Conservation (phyloP, 2,797 vertebrate genomes). For the Euphonia xanthogaster region DNA sequence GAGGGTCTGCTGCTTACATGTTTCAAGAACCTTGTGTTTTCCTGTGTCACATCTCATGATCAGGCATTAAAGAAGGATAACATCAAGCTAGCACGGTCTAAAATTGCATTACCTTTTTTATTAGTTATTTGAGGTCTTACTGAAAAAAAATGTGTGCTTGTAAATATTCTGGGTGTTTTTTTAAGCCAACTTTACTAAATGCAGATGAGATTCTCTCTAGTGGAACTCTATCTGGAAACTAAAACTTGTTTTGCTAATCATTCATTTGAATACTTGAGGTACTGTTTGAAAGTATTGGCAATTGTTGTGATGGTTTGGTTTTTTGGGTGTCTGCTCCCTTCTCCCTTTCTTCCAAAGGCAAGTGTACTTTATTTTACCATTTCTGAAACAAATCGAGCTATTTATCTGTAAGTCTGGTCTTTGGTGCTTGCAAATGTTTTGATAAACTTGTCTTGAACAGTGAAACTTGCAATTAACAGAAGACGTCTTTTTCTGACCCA, state of each 20-base stretch:
- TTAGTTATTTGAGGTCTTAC: background rate
- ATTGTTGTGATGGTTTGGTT: background rate
- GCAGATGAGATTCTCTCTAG: background rate
- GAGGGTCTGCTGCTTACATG: background rate
- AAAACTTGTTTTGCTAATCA: background rate
- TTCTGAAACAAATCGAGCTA: background rate
- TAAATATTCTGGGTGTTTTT: background rate
- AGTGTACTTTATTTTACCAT: background rate
- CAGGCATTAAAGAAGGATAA: background rate
- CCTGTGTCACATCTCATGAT: background rate
- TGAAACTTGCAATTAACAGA: background rate
- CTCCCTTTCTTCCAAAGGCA: background rate
- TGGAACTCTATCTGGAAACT: background rate
- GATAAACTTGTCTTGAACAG: background rate
- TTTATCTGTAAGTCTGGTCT: background rate
- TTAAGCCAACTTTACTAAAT: background rate
- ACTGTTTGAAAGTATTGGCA: background rate
- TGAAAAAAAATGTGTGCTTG: background rate
- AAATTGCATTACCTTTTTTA: background rate
- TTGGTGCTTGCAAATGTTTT: background rate
- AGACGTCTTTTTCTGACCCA: background rate
- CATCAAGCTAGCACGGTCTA: background rate
- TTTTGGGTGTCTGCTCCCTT: background rate
- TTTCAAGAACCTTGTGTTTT: background rate
- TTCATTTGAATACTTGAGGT: background rate